phyloP scores from a whole-genome alignment of 2,113 vertebrate species.

The Vulpes vulpes region DNA sequence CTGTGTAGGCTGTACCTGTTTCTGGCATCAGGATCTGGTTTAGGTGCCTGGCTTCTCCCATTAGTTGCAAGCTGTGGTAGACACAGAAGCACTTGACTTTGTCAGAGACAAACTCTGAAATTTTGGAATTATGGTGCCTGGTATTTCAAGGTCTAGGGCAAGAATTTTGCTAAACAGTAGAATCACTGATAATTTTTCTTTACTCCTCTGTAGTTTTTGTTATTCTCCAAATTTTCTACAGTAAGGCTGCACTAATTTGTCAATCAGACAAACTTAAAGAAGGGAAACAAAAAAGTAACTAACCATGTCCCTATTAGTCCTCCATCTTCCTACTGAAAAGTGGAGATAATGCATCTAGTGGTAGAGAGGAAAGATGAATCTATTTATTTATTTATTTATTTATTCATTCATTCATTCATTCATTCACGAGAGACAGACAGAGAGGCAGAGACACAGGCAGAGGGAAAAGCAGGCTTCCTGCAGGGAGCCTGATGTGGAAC shows the following conservation, averaged over 20 bases:
- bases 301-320: background rate
- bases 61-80: background rate
- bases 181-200: background rate
- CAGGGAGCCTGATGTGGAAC: too few species aligned
- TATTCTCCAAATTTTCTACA: conserved; percentile 13
- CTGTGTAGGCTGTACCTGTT: too few species aligned
- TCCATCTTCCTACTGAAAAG: background rate
- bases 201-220: background rate
- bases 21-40: background rate
- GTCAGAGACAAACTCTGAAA: background rate
- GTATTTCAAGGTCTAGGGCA: background rate
- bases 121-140: background rate
- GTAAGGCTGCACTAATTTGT: background rate
- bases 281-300: background rate
- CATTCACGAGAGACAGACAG: too few species aligned
- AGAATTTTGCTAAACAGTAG: background rate
- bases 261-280: background rate
- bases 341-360: background rate
- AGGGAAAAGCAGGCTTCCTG: too few species aligned
- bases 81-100: background rate
- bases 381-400: too few species aligned
- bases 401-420: too few species aligned
- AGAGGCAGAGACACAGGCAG: too few species aligned
- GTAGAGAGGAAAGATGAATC: background rate
- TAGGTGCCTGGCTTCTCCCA: background rate